Evolutionary conservation across 2,888 invertebrate species (phyloP).

Genomic region (Mimas tiliae): DNA sequence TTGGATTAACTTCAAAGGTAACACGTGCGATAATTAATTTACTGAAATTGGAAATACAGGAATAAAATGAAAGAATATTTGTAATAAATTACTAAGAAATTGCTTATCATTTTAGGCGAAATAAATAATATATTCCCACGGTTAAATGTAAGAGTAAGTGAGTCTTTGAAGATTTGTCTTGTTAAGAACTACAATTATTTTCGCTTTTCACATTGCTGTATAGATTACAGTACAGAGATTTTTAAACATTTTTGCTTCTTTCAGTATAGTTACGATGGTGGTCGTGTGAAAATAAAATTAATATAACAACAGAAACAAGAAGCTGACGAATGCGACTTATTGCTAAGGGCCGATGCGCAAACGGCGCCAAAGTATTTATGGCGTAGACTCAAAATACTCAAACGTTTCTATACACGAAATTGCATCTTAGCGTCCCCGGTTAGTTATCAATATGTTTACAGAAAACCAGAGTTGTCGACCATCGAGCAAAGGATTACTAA

Average conservation of each 20-base stretch:
- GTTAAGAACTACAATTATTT: no score
- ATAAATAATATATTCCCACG: background rate
- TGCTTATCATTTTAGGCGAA: background rate
- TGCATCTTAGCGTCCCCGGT: background rate
- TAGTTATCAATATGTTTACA: background rate
- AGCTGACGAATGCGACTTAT: conserved; percentile 35
- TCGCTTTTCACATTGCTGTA: no score
- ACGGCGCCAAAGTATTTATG: conserved; percentile 52
- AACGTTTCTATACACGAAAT: background rate
- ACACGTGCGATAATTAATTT: conserved; percentile 17
- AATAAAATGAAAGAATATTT: background rate
- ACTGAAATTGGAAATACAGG: background rate
- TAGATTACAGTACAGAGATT: conserved; percentile 3
- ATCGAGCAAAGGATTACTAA: background rate
- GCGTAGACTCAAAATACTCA: conserved; percentile 32
- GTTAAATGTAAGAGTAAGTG: no score
- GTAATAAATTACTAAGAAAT: background rate
- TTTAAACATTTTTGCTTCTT: conserved; percentile 4
- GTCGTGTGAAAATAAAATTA: conserved; percentile 32
- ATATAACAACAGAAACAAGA: conserved; percentile 31
- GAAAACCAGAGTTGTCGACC: background rate
- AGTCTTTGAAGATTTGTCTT: no score
- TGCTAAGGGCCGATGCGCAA: conserved; percentile 40
- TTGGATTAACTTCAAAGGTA: conserved; percentile 63
- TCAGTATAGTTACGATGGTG: conserved; percentile 26